Percentiles rank a stretch among this genome's conserved stretches.
These are phyloP conservation scores for Stegastes partitus DNA, from an alignment of 2,113 vertebrate genomes.

Conservation along the genomic window DNA sequence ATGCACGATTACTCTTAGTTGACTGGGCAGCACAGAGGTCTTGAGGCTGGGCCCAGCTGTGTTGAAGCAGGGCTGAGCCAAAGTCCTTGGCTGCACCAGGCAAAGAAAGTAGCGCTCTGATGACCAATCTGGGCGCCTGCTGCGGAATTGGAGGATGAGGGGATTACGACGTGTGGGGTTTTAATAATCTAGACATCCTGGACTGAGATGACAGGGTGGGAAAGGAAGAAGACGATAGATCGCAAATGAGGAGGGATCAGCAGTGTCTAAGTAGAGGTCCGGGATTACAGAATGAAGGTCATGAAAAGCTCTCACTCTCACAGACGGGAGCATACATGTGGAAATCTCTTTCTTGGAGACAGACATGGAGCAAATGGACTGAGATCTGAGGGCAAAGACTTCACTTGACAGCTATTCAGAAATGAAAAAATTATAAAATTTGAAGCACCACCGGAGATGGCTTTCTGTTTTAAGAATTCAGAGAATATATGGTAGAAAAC, in stretches of 20 bases:
- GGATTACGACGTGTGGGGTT: slow-evolving; percentile 75
- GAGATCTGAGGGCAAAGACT: slow-evolving; percentile 33
- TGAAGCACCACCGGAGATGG: slow-evolving; percentile 21
- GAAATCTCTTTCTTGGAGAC: slow-evolving; percentile 51
- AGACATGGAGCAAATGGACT: slow-evolving; percentile 44
- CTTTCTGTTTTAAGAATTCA: slow-evolving; percentile 47
- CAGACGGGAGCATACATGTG: slow-evolving; percentile 49
- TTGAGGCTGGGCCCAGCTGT: slow-evolving; percentile 46
- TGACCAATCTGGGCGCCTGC: slow-evolving; percentile 67
- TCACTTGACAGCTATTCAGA: slow-evolving; percentile 50
- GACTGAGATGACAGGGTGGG: slow-evolving; percentile 58
- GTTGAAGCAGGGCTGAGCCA: slow-evolving; percentile 38
- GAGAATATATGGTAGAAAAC: slow-evolving; percentile 37
- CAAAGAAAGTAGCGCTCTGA: slow-evolving; percentile 60
- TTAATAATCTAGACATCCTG: slow-evolving; percentile 70
- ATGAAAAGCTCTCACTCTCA: slow-evolving; percentile 35
- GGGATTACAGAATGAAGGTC: slow-evolving; percentile 75
- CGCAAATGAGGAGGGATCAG: slow-evolving; percentile 72
- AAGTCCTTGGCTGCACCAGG: slow-evolving; percentile 23
- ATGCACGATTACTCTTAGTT: slow-evolving; percentile 22
- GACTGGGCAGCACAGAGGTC: slow-evolving; percentile 36
- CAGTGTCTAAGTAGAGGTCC: slow-evolving; percentile 68
- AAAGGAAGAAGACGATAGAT: slow-evolving; percentile 62
- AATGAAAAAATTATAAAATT: slow-evolving; percentile 32
- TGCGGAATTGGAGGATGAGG: slow-evolving; percentile 60